A percentile compares a stretch with the other conserved stretches of the same genome.
Evolutionary conservation across 2,888 invertebrate genomes (phyloP).

Genomic region (Lydus trimaculatus): DNA sequence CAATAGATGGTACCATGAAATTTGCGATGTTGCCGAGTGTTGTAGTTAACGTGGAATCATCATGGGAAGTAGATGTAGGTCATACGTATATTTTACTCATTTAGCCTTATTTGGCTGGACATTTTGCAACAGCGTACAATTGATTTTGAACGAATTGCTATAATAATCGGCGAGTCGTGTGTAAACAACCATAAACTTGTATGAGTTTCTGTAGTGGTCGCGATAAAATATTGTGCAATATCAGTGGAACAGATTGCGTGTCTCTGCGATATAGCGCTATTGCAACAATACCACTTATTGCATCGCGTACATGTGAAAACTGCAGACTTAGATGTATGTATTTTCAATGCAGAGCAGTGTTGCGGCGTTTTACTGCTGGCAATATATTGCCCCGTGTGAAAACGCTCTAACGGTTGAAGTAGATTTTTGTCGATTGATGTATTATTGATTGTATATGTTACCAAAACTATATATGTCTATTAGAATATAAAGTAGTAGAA

Average conservation of each 20-base stretch:
- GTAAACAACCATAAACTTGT: not conserved
- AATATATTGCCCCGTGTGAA: not conserved
- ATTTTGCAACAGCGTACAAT: not conserved
- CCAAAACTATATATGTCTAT: too few relatives aligned
- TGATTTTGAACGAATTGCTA: not conserved
- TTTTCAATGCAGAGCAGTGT: not conserved
- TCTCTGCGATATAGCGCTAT: not conserved
- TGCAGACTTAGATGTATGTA: not conserved
- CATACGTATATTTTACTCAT: not conserved
- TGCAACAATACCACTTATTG: not conserved
- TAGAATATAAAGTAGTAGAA: too few relatives aligned
- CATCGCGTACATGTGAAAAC: not conserved
- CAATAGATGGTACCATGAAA: too few relatives aligned
- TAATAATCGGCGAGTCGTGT: not conserved
- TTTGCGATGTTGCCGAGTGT: too few relatives aligned
- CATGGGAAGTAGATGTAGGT: too few relatives aligned
- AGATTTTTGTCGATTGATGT: too few relatives aligned
- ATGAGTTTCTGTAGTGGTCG: not conserved
- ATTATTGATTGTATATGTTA: too few relatives aligned
- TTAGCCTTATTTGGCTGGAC: too few relatives aligned
- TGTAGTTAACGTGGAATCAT: too few relatives aligned
- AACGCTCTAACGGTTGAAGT: not conserved
- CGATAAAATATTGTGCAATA: not conserved
- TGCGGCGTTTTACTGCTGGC: not conserved
- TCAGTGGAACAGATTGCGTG: not conserved